Evolutionary conservation across 2,888 invertebrate genomes (phyloP).

Genomic region (Tetragnatha montana): DNA sequence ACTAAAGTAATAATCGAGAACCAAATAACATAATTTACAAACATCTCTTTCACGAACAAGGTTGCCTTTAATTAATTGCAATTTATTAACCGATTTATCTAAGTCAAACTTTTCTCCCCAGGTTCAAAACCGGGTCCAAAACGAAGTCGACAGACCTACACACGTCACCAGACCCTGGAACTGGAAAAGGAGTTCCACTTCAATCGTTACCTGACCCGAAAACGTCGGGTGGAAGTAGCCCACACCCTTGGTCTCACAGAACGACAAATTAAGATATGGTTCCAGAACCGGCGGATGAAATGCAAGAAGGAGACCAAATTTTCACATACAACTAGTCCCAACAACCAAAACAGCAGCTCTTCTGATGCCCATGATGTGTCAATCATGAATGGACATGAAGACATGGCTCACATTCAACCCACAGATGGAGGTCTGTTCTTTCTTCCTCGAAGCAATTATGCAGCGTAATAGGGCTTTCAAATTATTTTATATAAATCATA

Average conservation of each 20-base stretch:
- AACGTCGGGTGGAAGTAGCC: slow-evolving; percentile 58
- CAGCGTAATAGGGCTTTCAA: neutral
- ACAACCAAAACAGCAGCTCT: slow-evolving; percentile 60
- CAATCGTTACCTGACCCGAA: slow-evolving; percentile 57
- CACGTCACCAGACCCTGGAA: slow-evolving; percentile 61
- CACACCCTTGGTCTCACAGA: slow-evolving; percentile 59
- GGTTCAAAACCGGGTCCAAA: slow-evolving; percentile 49
- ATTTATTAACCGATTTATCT: no score
- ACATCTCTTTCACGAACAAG: no score
- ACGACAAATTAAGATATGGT: slow-evolving; percentile 67
- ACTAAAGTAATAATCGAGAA: no score
- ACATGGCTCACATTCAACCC: slow-evolving; percentile 19
- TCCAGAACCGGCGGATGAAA: slow-evolving; percentile 65
- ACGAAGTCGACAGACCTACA: slow-evolving; percentile 62
- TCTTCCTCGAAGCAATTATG: slow-evolving; percentile 1
- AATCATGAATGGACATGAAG: slow-evolving; percentile 24
- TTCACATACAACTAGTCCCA: slow-evolving; percentile 35
- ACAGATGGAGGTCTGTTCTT: slow-evolving; percentile 48
- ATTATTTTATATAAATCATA: neutral
- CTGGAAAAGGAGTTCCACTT: slow-evolving; percentile 68
- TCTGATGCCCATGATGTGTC: slow-evolving; percentile 41
- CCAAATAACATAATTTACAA: no score
- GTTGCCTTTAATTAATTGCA: no score
- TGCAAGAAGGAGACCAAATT: slow-evolving; percentile 65
- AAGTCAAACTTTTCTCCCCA: neutral